A percentile compares a stretch with the other conserved stretches of the same genome.
Conservation (phyloP, 2,888 invertebrate genomes). For the Tineola bisselliella region DNA sequence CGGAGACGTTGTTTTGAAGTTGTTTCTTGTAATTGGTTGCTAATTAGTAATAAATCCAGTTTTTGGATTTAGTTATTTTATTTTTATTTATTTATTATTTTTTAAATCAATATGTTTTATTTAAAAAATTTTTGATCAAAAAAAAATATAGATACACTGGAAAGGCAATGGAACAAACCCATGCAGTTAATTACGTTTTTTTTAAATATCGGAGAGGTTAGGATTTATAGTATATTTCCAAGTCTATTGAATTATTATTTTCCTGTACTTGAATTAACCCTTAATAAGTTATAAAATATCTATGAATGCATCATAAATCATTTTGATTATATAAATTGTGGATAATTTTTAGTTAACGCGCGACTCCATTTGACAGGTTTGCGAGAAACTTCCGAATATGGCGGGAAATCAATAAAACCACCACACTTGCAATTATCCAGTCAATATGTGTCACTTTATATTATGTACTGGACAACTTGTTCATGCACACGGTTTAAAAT, state of each 20-base stretch:
- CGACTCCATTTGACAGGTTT: not conserved
- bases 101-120: too few species aligned
- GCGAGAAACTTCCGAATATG: not conserved
- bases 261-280: not conserved
- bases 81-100: too few species aligned
- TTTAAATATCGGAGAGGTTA: too few species aligned
- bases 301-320: conserved; percentile 8
- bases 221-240: too few species aligned
- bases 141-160: too few species aligned
- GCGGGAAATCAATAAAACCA: conserved; percentile 5
- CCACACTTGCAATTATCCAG: conserved; percentile 7
- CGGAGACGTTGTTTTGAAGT: not conserved
- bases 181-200: too few species aligned
- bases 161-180: too few species aligned
- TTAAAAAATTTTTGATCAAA: too few species aligned
- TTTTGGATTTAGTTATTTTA: not conserved
- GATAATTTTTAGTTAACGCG: conserved; percentile 8
- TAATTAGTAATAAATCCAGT: not conserved
- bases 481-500: not conserved
- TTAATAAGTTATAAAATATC: conserved; percentile 1
- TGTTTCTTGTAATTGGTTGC: not conserved
- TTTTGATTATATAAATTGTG: not conserved
- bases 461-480: conserved; percentile 4
- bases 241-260: not conserved
- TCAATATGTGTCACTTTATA: conserved; percentile 10